Evolutionary conservation across 1,140 invertebrate species (phyloP).

Genomic region (Drosophila pectinifera): DNA sequence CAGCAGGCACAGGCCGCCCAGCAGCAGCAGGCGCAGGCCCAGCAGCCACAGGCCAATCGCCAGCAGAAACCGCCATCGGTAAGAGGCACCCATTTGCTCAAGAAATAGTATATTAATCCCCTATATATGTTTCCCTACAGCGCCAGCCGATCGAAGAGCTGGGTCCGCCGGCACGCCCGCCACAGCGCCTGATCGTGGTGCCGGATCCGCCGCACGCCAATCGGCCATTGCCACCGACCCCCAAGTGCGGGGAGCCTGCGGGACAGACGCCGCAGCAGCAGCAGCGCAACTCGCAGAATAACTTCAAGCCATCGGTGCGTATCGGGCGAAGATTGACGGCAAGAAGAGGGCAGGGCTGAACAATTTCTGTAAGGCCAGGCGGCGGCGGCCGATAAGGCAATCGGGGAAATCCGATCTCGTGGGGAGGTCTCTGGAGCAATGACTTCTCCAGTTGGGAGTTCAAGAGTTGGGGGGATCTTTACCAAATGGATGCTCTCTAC

Average conservation of each 20-base stretch:
- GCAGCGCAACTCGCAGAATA: slow-evolving; percentile 91
- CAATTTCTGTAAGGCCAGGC: neutral
- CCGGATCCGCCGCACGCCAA: slow-evolving; percentile 87
- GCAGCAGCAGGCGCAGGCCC: slow-evolving; percentile 85
- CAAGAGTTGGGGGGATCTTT: neutral
- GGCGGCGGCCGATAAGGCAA: slow-evolving; percentile 19
- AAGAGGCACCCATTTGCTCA: neutral
- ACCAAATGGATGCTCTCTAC: neutral
- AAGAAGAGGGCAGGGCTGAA: slow-evolving; percentile 14
- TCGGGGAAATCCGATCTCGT: slow-evolving; percentile 27
- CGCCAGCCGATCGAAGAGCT: slow-evolving; percentile 89
- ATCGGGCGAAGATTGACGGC: slow-evolving; percentile 33
- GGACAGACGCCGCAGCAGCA: slow-evolving; percentile 87
- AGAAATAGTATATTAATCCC: neutral
- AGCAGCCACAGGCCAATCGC: slow-evolving; percentile 83
- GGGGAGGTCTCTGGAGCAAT: slow-evolving; percentile 41
- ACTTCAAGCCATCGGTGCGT: slow-evolving; percentile 93
- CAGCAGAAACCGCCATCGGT: slow-evolving; percentile 84
- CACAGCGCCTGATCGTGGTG: slow-evolving; percentile 94
- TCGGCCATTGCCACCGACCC: slow-evolving; percentile 94
- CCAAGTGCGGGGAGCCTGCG: slow-evolving; percentile 85
- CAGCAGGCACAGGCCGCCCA: slow-evolving; percentile 61
- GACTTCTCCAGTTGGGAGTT: slow-evolving; percentile 7
- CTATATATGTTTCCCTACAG: slow-evolving; percentile 61
- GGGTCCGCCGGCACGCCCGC: slow-evolving; percentile 92